Base-by-base conservation (phyloP, 2,113 vertebrate species). In the Oreochromis spilurus region DNA sequence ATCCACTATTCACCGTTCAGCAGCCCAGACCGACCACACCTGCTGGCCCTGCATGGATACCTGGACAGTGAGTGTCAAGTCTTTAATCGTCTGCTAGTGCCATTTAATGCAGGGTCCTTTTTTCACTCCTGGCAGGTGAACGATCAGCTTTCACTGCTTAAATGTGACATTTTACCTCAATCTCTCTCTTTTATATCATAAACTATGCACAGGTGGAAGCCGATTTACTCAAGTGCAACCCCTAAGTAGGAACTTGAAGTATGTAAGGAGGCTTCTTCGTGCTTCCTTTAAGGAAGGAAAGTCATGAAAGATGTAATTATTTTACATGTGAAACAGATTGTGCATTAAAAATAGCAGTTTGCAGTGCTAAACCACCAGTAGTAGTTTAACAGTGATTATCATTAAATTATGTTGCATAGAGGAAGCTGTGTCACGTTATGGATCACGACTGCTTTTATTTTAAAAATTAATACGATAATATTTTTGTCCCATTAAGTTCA, bases 1-100 rank as follows among this genome's bases (percentile, higher is more conserved):
- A 96, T 98, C 17, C 97, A 97, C 96, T 98, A 97, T 87, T 97
- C 97, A 1, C 96, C 97, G 14, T 99, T 98, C 96, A 97, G 96
- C 95, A 97, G 97, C 93, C 97, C 97, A 0, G 98, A 99, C 95
- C 93, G 97, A 77, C 97, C 97, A 26, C 97, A 97, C 26, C 97
- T 98, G 93, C 97, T 98, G 77, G 97, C 97, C 1, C 96, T 98
- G 95, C 98, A 98, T 82, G 97, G 98, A 94, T 98, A 98, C 95
- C 97, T 98, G 38, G 97, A 98, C 84, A 96, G 98, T 98, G 94
- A 97, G 98, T 94, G 19, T 50, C 2, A 43, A 5, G 4, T 4
- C 5, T 24, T 53, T 52, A 2, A 65, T 40, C 2, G 1, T n/a
- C 36, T 34, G 19, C 5, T 70, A 45, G 21, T 19, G 17, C 5